Evolutionary conservation across 2,888 invertebrate species (phyloP).

Genomic region (Drosophila cracens): DNA sequence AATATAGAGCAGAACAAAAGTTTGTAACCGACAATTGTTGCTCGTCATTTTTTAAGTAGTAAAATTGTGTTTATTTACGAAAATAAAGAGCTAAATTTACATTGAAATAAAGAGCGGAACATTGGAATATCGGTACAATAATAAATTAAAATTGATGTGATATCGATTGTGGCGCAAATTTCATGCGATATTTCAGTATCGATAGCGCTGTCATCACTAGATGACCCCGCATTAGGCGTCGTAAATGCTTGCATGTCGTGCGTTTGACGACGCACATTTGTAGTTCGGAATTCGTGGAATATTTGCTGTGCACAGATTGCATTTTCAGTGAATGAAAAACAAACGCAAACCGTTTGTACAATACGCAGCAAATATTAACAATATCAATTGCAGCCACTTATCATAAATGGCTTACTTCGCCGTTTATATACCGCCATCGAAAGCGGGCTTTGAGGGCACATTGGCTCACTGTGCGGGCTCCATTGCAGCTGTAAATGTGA

Average conservation of each 20-base stretch:
- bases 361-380: neutral
- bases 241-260: conserved; percentile 19
- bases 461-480: conserved; percentile 60
- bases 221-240: conserved; percentile 34
- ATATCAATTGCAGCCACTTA: neutral
- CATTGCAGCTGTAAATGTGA: conserved; percentile 59
- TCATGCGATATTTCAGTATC: conserved; percentile 1
- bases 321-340: conserved; percentile 19
- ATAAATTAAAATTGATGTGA: neutral
- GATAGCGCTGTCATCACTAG: conserved; percentile 14
- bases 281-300: conserved; percentile 13
- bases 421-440: conserved; percentile 64
- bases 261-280: conserved; percentile 21
- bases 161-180: neutral
- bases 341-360: neutral
- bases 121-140: neutral
- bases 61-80: neutral
- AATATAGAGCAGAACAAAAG: neutral
- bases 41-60: neutral
- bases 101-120: neutral
- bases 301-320: neutral
- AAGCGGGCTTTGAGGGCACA: conserved; percentile 63
- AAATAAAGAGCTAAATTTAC: neutral
- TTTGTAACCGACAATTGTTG: neutral
- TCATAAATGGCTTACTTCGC: conserved; percentile 60